These are phyloP conservation scores for Muntiacus muntjak DNA, from an alignment of 2,113 vertebrate genomes.

Conservation along the genomic window DNA sequence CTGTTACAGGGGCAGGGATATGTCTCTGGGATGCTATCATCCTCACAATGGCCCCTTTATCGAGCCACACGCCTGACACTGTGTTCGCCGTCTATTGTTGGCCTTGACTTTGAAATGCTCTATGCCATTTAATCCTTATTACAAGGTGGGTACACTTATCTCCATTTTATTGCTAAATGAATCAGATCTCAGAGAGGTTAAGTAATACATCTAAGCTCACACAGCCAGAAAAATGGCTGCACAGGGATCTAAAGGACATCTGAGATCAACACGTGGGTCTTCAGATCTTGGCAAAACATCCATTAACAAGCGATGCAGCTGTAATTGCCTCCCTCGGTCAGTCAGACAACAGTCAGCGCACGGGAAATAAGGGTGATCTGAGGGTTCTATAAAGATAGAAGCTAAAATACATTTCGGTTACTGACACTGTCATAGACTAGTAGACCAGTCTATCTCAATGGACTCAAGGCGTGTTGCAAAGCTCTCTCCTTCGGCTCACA, in stretches of 20 bases:
- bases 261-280: background rate
- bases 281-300: background rate
- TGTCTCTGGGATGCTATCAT: background rate
- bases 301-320: background rate
- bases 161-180: background rate
- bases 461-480: background rate
- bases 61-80: background rate
- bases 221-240: background rate
- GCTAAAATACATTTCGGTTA: background rate
- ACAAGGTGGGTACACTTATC: background rate
- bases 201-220: background rate
- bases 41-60: background rate
- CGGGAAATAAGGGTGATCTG: background rate
- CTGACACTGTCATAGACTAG: background rate
- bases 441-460: accelerated
- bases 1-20: background rate
- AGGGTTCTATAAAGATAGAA: background rate
- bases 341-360: background rate
- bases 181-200: background rate
- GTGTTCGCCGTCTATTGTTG: accelerated
- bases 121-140: background rate
- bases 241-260: background rate
- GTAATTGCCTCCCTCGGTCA: background rate
- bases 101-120: background rate
- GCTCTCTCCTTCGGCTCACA: background rate